Conservation (phyloP, 2,797 vertebrate genomes). For the Girardinus metallicus region DNA sequence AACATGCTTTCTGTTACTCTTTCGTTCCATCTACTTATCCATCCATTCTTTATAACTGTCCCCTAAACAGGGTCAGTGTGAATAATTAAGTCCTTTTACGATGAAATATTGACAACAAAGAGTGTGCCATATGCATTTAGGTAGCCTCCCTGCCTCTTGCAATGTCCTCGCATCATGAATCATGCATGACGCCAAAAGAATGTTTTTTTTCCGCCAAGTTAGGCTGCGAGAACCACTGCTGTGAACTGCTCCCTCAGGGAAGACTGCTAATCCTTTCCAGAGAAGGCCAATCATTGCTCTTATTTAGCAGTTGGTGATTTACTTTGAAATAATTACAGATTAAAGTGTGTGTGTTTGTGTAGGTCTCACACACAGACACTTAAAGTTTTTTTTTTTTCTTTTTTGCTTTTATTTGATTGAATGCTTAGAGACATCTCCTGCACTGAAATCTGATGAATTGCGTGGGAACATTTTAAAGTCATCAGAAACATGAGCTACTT, state of each 20-base stretch:
- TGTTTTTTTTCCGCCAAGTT: conserved; percentile 50
- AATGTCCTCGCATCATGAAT: conserved; percentile 66
- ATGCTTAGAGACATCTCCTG: conserved; percentile 12
- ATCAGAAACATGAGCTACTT: conserved; percentile 56
- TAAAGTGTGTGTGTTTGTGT: neutral
- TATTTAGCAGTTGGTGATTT: conserved; percentile 10
- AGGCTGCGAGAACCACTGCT: conserved; percentile 28
- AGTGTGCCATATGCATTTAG: conserved; percentile 58
- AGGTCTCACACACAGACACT: neutral
- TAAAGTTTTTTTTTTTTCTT: neutral
- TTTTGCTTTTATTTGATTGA: neutral
- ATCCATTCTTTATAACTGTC: conserved; percentile 48
- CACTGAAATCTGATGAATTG: neutral
- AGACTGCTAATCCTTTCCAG: conserved; percentile 13
- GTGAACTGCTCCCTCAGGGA: conserved; percentile 36
- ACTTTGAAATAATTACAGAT: conserved; percentile 4
- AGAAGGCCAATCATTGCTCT: conserved; percentile 12
- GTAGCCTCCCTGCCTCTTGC: conserved; percentile 37
- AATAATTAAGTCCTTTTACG: conserved; percentile 68
- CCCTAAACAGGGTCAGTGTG: conserved; percentile 49
- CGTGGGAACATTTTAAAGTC: conserved; percentile 34
- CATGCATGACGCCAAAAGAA: conserved; percentile 56
- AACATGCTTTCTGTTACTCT: neutral
- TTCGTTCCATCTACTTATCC: conserved; percentile 22
- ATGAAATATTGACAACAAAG: conserved; percentile 74